Conservation (phyloP, 2,797 vertebrate genomes). For the Delichon dasypus region DNA sequence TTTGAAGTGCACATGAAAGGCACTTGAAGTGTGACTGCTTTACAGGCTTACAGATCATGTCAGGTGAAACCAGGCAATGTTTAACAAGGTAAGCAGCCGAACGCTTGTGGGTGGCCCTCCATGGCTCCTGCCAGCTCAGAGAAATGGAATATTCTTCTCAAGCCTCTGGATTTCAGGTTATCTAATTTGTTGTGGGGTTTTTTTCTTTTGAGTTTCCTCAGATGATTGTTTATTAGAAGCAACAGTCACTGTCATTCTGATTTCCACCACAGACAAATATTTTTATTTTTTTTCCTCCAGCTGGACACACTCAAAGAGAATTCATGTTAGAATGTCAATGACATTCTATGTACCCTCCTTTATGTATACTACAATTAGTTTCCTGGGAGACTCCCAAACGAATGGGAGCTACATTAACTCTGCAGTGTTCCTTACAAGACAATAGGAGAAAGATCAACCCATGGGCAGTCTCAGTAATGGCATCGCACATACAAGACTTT, state of each 20-base stretch:
- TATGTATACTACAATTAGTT: not conserved
- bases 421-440: not conserved
- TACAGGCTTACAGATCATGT: not conserved
- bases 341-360: not conserved
- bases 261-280: not conserved
- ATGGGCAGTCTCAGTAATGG: not conserved
- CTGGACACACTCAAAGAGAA: not conserved
- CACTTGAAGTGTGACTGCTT: slow-evolving; percentile 10
- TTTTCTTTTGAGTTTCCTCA: not conserved
- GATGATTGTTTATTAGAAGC: not conserved
- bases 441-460: not conserved
- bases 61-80: not conserved
- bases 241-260: not conserved
- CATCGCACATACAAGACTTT: not conserved
- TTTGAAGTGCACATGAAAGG: slow-evolving; percentile 44
- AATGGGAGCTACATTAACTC: not conserved
- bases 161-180: not conserved
- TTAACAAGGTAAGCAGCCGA: not conserved
- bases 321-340: not conserved
- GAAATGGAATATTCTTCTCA: not conserved
- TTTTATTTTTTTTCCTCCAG: not conserved
- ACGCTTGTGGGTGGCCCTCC: not conserved
- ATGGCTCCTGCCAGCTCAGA: not conserved
- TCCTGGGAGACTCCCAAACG: not conserved
- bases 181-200: not conserved